phyloP scores from a whole-genome alignment of 2,797 vertebrate species.

The Notolepis coatsorum region DNA sequence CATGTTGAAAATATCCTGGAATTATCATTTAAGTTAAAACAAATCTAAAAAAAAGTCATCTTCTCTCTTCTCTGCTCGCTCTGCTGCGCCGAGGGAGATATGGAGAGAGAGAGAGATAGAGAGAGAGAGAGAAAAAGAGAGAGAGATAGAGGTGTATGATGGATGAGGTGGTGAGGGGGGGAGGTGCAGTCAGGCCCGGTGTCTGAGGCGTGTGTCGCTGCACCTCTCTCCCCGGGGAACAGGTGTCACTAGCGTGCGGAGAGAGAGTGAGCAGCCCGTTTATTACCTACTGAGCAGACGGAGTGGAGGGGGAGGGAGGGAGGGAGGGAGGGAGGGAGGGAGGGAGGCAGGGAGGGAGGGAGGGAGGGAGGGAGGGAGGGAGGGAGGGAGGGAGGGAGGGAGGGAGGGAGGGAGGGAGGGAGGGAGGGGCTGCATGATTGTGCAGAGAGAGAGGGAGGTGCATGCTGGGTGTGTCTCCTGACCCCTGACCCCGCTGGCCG shows the following conservation, averaged over 20 bases:
- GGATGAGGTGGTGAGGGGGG: slow-evolving; percentile 18
- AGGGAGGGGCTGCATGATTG: no score
- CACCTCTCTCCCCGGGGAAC: slow-evolving; percentile 53
- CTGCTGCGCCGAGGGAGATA: slow-evolving; percentile 46
- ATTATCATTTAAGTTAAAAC: no score
- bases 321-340: not conserved
- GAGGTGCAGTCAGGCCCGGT: slow-evolving; percentile 55
- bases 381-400: not conserved
- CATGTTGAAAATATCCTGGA: no score
- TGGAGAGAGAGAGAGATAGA: slow-evolving; percentile 10
- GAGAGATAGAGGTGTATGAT: slow-evolving; percentile 4
- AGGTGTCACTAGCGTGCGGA: slow-evolving; percentile 66
- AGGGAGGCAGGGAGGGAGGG: not conserved
- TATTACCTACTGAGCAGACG: slow-evolving; percentile 73
- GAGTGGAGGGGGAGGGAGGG: slow-evolving; percentile 19
- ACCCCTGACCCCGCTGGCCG: slow-evolving; percentile 66
- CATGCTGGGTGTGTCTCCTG: slow-evolving; percentile 56
- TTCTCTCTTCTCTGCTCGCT: slow-evolving; percentile 38
- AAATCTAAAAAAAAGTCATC: no score
- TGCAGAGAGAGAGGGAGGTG: no score
- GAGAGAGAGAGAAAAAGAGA: not conserved
- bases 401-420: not conserved
- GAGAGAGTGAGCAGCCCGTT: slow-evolving; percentile 54
- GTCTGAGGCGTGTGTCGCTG: slow-evolving; percentile 48
- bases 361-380: slow-evolving; percentile 12